A percentile compares a stretch with the other conserved stretches of the same genome.
Conservation (phyloP, 2,888 invertebrate genomes). For the Agrochola lota region DNA sequence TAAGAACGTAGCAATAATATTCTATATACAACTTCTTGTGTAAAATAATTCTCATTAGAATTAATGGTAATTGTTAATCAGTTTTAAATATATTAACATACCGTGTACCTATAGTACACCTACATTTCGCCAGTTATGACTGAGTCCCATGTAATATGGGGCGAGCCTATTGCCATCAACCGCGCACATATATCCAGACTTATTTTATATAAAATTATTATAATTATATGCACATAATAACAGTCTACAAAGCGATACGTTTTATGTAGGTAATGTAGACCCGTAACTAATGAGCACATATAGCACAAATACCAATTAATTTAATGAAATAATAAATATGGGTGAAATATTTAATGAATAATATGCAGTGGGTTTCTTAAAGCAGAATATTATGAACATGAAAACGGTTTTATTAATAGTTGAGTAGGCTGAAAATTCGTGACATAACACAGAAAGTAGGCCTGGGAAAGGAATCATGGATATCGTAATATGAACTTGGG, state of each 20-base stretch:
- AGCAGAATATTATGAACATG: background rate
- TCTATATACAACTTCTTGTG: background rate
- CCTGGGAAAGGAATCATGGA: background rate
- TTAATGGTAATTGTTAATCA: background rate
- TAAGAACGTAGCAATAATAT: slow-evolving; percentile 4
- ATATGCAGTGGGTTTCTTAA: background rate
- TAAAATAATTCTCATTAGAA: background rate
- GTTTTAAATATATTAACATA: background rate
- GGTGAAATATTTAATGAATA: background rate
- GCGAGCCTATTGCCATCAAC: too few relatives aligned
- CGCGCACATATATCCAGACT: too few relatives aligned
- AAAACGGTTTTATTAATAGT: background rate
- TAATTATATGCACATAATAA: background rate
- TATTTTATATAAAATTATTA: background rate
- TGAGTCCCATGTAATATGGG: too few relatives aligned
- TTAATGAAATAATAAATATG: too few relatives aligned
- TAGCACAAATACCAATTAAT: background rate
- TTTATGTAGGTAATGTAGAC: background rate
- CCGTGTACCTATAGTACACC: too few relatives aligned
- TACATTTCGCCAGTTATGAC: too few relatives aligned
- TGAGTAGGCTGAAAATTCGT: background rate
- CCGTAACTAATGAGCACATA: background rate
- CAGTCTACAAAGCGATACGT: background rate
- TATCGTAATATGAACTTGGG: background rate
- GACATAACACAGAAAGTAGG: background rate